phyloP scores from a whole-genome alignment of 1,140 invertebrate genomes.

The Macrocentrus cingulum region DNA sequence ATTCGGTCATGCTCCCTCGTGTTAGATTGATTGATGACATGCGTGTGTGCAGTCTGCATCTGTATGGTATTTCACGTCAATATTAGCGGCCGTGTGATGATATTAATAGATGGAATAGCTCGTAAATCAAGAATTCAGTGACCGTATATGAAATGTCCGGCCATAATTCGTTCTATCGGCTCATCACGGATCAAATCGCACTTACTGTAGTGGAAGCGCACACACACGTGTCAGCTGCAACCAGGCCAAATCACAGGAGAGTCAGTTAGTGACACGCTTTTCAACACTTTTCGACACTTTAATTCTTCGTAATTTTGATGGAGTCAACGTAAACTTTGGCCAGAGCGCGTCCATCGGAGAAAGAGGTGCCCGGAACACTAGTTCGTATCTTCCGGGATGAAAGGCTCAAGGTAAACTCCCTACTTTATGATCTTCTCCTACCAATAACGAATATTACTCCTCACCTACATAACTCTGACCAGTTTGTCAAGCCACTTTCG shows the following conservation, averaged over 20 bases:
- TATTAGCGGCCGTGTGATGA: neutral
- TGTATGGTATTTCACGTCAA: too few species aligned
- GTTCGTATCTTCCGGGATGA: conserved; percentile 30
- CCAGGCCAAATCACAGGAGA: neutral
- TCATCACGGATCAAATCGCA: conserved; percentile 24
- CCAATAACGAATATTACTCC: neutral
- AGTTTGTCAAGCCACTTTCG: neutral
- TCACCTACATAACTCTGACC: neutral
- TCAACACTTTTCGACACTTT: conserved; percentile 3
- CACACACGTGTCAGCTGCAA: conserved; percentile 6
- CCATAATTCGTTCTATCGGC: conserved; percentile 26
- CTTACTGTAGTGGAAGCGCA: conserved; percentile 13
- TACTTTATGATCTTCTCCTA: conserved; percentile 20
- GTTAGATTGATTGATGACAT: too few species aligned
- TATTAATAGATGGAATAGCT: neutral
- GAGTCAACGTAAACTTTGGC: conserved; percentile 22
- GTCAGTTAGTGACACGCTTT: neutral
- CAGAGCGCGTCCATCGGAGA: conserved; percentile 47
- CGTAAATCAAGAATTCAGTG: conserved; percentile 22
- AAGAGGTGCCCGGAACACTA: conserved; percentile 49
- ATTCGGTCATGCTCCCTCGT: neutral
- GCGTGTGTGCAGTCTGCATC: too few species aligned
- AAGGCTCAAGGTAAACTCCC: conserved; percentile 38
- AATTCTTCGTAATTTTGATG: neutral
- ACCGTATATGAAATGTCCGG: conserved; percentile 22